Evolutionary conservation across 2,888 invertebrate genomes (phyloP).

Genomic region (Acleris sparsana): DNA sequence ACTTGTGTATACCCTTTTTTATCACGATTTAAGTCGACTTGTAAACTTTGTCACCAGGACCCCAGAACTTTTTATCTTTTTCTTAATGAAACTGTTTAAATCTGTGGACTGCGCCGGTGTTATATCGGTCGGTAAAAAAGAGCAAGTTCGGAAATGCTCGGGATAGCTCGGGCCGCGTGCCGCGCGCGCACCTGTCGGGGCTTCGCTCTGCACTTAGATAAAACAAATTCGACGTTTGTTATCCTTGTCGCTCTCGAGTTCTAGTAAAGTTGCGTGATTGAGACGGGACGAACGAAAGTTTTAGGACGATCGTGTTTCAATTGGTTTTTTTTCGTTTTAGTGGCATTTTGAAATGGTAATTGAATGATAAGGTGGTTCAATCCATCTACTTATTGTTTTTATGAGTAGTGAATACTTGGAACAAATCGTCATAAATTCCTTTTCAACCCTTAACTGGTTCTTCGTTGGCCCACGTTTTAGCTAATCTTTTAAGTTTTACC

Average conservation of each 20-base stretch:
- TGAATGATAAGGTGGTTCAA: not conserved
- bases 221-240: no score
- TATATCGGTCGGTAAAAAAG: conserved; percentile 62
- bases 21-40: no score
- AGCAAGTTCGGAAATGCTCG: conserved; percentile 50
- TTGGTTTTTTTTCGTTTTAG: conserved; percentile 12
- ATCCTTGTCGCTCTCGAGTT: not conserved
- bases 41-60: no score
- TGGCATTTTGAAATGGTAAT: conserved; percentile 17
- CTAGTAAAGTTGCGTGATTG: not conserved
- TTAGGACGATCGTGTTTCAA: not conserved
- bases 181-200: conserved; percentile 44
- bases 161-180: conserved; percentile 47
- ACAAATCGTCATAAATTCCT: no score
- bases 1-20: no score
- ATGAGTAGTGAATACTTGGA: no score
- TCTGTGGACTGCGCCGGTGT: conserved; percentile 61
- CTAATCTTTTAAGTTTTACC: no score
- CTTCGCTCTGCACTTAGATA: conserved; percentile 6
- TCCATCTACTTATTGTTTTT: not conserved
- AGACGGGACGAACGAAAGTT: no score
- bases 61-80: no score
- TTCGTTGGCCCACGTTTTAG: no score
- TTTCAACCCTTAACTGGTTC: no score
- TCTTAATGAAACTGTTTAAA: not conserved